Percentiles rank a stretch among this genome's conserved stretches.
These are phyloP conservation scores for Cephus runcator DNA, from an alignment of 2,888 invertebrate species.

Conservation along the genomic window DNA sequence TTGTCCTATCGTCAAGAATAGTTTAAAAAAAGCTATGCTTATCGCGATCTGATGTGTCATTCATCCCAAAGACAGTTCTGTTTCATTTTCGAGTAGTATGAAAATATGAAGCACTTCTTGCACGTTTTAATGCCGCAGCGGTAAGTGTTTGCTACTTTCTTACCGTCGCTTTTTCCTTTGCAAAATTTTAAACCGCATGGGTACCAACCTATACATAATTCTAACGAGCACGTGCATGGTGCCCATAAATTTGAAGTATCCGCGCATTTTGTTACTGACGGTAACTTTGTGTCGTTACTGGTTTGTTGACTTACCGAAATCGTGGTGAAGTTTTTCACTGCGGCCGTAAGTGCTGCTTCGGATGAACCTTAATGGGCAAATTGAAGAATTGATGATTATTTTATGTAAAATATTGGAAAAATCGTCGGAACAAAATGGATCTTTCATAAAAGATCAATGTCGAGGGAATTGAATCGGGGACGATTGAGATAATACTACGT, in stretches of 20 bases:
- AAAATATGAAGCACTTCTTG: slow-evolving; percentile 87
- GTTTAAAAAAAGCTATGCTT: slow-evolving; percentile 20
- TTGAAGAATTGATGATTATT: no score
- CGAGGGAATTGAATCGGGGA: no score
- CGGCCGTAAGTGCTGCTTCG: slow-evolving; percentile 77
- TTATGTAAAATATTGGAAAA: no score
- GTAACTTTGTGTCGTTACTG: slow-evolving; percentile 50
- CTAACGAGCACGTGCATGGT: slow-evolving; percentile 86
- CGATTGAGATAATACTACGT: no score
- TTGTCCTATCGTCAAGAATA: slow-evolving; percentile 11
- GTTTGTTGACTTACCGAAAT: slow-evolving; percentile 62
- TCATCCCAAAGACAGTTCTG: slow-evolving; percentile 85
- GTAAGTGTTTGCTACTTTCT: slow-evolving; percentile 77
- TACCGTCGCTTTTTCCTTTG: slow-evolving; percentile 79
- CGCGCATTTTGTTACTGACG: slow-evolving; percentile 68
- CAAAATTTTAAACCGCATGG: slow-evolving; percentile 96
- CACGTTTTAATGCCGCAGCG: slow-evolving; percentile 97
- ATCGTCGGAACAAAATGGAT: no score
- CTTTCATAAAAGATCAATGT: no score
- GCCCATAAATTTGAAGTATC: slow-evolving; percentile 76
- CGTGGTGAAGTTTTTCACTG: slow-evolving; percentile 78
- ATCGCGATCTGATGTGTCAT: slow-evolving; percentile 67
- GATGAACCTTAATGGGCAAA: slow-evolving; percentile 71
- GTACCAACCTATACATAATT: slow-evolving; percentile 94
- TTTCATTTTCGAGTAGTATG: slow-evolving; percentile 86